A percentile compares a stretch with the other conserved stretches of the same genome.
Evolutionary conservation across 2,113 vertebrate species (phyloP).

Genomic region (Emydura subglobosa): DNA sequence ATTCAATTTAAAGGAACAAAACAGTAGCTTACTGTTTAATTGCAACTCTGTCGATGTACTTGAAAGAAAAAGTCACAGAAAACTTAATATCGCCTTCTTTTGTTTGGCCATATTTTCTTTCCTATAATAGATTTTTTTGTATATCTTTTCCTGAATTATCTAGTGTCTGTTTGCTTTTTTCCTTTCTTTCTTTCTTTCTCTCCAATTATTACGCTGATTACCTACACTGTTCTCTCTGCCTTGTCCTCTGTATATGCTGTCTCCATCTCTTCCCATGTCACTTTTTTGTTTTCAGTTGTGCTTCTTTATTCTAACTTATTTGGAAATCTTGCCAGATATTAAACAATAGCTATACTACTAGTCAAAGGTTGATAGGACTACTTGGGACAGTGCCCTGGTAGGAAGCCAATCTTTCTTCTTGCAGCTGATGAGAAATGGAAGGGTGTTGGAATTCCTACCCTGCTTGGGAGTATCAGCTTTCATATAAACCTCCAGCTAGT

Average conservation of each 20-base stretch:
- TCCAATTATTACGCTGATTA: not conserved
- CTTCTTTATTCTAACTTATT: not conserved
- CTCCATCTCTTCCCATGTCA: not conserved
- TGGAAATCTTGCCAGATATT: not conserved
- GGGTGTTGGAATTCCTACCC: not conserved
- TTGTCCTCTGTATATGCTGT: not conserved
- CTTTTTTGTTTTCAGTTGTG: accelerated
- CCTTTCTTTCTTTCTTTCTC: not conserved
- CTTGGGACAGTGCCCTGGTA: not conserved
- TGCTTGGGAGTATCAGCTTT: not conserved
- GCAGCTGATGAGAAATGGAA: not conserved
- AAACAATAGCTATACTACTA: not conserved
- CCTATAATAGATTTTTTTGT: not conserved
- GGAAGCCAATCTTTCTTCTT: not conserved
- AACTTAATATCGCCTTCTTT: not conserved
- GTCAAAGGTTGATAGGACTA: not conserved
- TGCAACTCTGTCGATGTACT: not conserved
- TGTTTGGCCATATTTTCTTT: not conserved
- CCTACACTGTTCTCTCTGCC: not conserved
- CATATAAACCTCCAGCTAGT: not conserved
- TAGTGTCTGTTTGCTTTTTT: not conserved
- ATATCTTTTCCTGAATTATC: not conserved
- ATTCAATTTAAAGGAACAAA: not conserved
- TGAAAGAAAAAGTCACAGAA: not conserved
- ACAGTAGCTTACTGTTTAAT: not conserved